A percentile compares a stretch with the other conserved stretches of the same genome.
These are phyloP conservation scores for Pinna nobilis DNA, from an alignment of 1,140 invertebrate genomes.

Conservation along the genomic window DNA sequence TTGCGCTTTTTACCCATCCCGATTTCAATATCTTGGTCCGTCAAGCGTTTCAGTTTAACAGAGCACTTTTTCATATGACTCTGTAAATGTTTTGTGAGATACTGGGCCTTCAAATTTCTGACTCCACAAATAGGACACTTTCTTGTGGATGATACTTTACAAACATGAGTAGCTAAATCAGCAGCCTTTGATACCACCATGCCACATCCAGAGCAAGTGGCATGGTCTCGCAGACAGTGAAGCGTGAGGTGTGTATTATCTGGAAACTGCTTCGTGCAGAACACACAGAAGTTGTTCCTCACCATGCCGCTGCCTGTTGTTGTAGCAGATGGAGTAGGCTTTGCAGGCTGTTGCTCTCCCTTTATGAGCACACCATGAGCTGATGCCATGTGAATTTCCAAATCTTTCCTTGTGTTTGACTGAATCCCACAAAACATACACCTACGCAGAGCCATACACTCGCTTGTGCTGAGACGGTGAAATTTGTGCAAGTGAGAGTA, in stretches of 20 bases:
- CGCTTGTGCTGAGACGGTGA: constrained; percentile 38
- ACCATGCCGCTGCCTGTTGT: constrained; percentile 44
- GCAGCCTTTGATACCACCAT: constrained; percentile 64
- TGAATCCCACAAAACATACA: constrained; percentile 68
- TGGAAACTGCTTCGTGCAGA: constrained; percentile 64
- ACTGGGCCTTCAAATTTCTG: constrained; percentile 60
- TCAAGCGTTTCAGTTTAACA: constrained; percentile 46
- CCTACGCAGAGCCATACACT: constrained; percentile 40
- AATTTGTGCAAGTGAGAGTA: constrained; percentile 41
- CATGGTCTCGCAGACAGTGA: constrained; percentile 66
- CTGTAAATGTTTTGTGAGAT: constrained; percentile 62
- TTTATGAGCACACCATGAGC: constrained; percentile 66
- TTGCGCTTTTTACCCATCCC: constrained; percentile 28
- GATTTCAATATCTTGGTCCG: constrained; percentile 34
- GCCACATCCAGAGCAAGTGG: constrained; percentile 67
- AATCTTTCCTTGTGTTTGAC: constrained; percentile 48
- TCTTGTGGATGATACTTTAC: constrained; percentile 51
- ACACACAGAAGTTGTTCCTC: constrained; percentile 65
- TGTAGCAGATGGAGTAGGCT: background rate
- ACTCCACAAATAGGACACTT: constrained; percentile 60
- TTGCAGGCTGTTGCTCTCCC: constrained; percentile 6
- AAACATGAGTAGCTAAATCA: constrained; percentile 59
- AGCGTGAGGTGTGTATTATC: constrained; percentile 68
- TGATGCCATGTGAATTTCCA: constrained; percentile 64
- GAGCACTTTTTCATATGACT: constrained; percentile 61